phyloP scores from a whole-genome alignment of 2,888 invertebrate species.

The Drosophila paramelanica region DNA sequence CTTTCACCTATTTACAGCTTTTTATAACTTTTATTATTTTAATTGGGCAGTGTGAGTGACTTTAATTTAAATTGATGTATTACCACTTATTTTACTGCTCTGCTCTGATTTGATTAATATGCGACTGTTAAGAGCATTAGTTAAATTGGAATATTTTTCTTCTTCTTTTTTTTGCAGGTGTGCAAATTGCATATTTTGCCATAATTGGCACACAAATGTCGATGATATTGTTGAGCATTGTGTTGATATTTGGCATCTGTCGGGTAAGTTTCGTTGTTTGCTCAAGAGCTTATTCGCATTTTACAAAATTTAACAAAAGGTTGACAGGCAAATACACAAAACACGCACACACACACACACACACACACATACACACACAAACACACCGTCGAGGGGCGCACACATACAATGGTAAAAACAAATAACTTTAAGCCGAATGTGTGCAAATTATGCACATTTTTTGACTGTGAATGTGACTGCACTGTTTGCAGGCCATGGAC shows the following conservation, averaged over 20 bases:
- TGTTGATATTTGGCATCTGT: slow-evolving; percentile 90
- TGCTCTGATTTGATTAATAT: background rate
- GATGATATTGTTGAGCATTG: slow-evolving; percentile 90
- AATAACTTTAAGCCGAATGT: slow-evolving; percentile 54
- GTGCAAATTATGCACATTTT: slow-evolving; percentile 64
- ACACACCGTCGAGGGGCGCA: background rate
- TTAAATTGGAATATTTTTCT: slow-evolving; percentile 41
- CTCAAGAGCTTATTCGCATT: slow-evolving; percentile 42
- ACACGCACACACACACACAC: slow-evolving; percentile 2
- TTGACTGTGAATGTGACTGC: slow-evolving; percentile 47
- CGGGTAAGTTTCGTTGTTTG: slow-evolving; percentile 87
- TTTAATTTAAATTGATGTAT: too few relatives aligned
- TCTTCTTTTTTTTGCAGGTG: slow-evolving; percentile 87
- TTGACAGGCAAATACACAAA: slow-evolving; percentile 24
- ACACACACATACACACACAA: slow-evolving; percentile 6
- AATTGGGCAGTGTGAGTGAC: too few relatives aligned
- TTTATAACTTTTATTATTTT: too few relatives aligned
- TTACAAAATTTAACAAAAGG: slow-evolving; percentile 33
- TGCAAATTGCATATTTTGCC: slow-evolving; percentile 92
- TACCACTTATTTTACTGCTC: too few relatives aligned
- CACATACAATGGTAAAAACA: slow-evolving; percentile 23
- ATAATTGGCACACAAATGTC: slow-evolving; percentile 92
- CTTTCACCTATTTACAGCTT: too few relatives aligned
- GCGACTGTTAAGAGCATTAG: background rate
- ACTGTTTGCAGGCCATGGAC: slow-evolving; percentile 49